Percentiles rank a stretch among this genome's conserved stretches.
phyloP scores from a whole-genome alignment of 2,113 vertebrate genomes.

The Rousettus leschenaultii region DNA sequence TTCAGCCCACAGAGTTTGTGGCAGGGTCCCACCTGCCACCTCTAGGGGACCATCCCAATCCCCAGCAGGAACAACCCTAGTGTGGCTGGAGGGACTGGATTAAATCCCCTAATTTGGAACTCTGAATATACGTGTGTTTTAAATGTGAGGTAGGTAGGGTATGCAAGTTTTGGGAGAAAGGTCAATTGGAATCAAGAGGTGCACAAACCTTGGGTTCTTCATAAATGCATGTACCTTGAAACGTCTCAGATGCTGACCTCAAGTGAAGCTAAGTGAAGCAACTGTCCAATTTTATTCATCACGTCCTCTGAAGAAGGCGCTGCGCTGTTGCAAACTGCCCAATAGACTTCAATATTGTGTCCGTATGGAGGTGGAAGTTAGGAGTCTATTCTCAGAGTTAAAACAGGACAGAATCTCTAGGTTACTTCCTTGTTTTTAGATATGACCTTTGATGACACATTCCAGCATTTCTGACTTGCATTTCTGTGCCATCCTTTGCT shows the following conservation, averaged over 20 bases:
- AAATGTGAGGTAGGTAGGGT: not conserved
- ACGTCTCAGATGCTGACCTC: not conserved
- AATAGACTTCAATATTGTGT: too few relatives aligned
- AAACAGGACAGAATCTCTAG: not conserved
- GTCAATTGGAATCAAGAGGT: not conserved
- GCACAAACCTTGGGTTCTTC: not conserved
- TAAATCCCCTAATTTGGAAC: not conserved
- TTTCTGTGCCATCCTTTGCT: not conserved
- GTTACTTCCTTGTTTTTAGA: not conserved
- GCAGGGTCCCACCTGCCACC: not conserved
- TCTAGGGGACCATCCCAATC: too few relatives aligned
- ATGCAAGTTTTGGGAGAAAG: not conserved
- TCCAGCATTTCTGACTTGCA: not conserved
- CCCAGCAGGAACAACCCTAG: not conserved
- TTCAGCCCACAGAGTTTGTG: not conserved
- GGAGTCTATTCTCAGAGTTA: not conserved
- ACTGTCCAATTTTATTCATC: not conserved
- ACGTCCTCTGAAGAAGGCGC: not conserved
- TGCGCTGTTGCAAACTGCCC: not conserved
- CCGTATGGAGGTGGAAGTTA: fast-evolving
- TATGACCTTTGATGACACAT: not conserved
- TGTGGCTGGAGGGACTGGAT: not conserved
- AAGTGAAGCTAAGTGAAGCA: not conserved
- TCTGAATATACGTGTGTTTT: not conserved
- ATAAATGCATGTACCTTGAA: not conserved